Evolutionary conservation across 2,888 invertebrate species (phyloP), one percentile per base, ranked within the genome.

Genomic region (Phortica okadai): DNA sequence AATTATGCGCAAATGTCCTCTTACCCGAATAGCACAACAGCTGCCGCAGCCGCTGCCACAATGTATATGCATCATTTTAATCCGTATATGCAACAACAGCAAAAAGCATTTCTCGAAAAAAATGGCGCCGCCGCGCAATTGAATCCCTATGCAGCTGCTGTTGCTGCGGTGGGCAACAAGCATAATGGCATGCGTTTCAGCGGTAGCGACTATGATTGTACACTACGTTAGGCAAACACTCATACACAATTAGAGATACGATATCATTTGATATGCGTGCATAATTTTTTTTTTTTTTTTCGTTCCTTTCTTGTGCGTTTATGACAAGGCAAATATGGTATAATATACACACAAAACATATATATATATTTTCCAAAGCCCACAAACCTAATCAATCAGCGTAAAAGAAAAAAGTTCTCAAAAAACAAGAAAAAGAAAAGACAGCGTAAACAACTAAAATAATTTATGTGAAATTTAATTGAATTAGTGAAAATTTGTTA

Each of bases 51-150:
- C 66, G 81, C 88, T 58, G 83, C 83, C 75, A 54, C 79, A 41
- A 87, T 88, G 80, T 88, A 89, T 78, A 88, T 89, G 89, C 90
- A 89, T 77, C 90, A 89, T 76, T 86, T 86, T 44, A 86, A 86
- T 86, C 86, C 86, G 45, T 86, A 86, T 70, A 82, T 86, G 82
- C 87, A 88, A 77, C 89, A 78, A 76, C 78, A 84, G 72, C 86
- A 85, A 79, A 86, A 85, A n/a, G 86, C 82, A 11, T 75, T 83
- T 77, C 83, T 89, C 25, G 85, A 85, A n/a, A 85, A 85, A 78
- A 84, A 85, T 33, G 84, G 85, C 41, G 82, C 84, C 10, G 80
- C 80, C 2, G 82, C 83, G 6, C 74, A 66, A 21, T 54, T 69
- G 69, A 54, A 72, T 41, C 54, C 70, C 14, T 72, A 72, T 72